Evolutionary conservation across 2,113 vertebrate genomes (phyloP).

Genomic region (Chiloscyllium plagiosum): DNA sequence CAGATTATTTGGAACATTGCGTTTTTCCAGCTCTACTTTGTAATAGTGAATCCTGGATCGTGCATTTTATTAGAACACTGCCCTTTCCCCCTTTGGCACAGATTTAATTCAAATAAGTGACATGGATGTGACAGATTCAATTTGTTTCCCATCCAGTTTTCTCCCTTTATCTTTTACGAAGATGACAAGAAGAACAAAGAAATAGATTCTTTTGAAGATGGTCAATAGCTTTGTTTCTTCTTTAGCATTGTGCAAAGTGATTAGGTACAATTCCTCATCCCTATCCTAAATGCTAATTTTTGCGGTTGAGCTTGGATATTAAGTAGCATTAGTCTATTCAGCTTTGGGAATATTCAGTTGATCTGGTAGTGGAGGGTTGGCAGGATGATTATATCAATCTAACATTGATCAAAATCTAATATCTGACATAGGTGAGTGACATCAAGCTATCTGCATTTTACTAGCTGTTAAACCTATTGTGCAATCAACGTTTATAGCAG

Average conservation of each 20-base stretch:
- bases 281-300: not conserved
- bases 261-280: not conserved
- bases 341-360: not conserved
- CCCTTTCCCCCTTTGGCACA: not conserved
- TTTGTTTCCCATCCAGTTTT: not conserved
- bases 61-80: not conserved
- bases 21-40: not conserved
- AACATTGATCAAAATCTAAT: conserved; percentile 16
- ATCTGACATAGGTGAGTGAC: not conserved
- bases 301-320: not conserved
- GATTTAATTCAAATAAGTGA: not conserved
- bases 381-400: not conserved
- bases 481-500: not conserved
- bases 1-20: not conserved
- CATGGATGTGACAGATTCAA: not conserved
- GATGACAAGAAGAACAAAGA: not conserved
- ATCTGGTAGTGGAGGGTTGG: not conserved
- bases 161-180: not conserved
- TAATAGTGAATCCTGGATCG: not conserved
- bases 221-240: not conserved
- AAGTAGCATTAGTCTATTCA: not conserved
- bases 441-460: not conserved
- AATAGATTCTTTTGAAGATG: not conserved
- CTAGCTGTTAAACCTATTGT: not conserved
- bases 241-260: not conserved